Evolutionary conservation across 2,888 invertebrate species (phyloP).

Genomic region (Brachypterus glaber): DNA sequence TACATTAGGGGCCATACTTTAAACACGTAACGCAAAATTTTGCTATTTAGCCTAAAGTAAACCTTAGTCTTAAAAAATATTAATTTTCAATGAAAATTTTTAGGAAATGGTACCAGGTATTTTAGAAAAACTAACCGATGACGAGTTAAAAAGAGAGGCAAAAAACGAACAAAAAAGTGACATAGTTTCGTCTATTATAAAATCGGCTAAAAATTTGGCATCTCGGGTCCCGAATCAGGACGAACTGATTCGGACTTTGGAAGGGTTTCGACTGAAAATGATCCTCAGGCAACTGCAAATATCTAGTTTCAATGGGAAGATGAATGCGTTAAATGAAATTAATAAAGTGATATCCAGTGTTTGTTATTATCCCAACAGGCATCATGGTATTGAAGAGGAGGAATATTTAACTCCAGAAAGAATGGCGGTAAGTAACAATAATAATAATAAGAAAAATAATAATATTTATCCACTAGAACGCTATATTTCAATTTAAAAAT

Average conservation of each 20-base stretch:
- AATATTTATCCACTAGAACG: too few relatives aligned
- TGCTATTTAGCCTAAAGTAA: too few relatives aligned
- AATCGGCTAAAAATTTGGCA: constrained; percentile 83
- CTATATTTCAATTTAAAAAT: too few relatives aligned
- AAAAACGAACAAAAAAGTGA: constrained; percentile 95
- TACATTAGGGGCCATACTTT: too few relatives aligned
- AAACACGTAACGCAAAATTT: too few relatives aligned
- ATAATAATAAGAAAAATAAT: too few relatives aligned
- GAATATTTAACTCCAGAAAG: constrained; percentile 90
- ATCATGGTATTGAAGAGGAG: constrained; percentile 63
- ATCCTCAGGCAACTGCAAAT: constrained; percentile 83
- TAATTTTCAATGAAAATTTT: too few relatives aligned
- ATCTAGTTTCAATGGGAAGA: constrained; percentile 97
- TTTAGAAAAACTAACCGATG: constrained; percentile 87
- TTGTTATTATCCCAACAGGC: constrained; percentile 75
- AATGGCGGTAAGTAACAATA: constrained; percentile 84
- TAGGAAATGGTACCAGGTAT: constrained; percentile 86
- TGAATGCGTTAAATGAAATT: constrained; percentile 97
- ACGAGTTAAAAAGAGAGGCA: constrained; percentile 90
- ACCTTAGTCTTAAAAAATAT: too few relatives aligned
- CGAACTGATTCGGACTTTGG: constrained; percentile 65
- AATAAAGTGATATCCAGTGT: constrained; percentile 92
- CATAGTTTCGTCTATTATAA: constrained; percentile 88
- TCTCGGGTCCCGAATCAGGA: constrained; percentile 77
- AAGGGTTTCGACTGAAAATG: constrained; percentile 94